Evolutionary conservation across 1,140 invertebrate genomes (phyloP), one percentile per base, ranked within the genome.

Genomic region (Trichomalopsis sarcophagae): DNA sequence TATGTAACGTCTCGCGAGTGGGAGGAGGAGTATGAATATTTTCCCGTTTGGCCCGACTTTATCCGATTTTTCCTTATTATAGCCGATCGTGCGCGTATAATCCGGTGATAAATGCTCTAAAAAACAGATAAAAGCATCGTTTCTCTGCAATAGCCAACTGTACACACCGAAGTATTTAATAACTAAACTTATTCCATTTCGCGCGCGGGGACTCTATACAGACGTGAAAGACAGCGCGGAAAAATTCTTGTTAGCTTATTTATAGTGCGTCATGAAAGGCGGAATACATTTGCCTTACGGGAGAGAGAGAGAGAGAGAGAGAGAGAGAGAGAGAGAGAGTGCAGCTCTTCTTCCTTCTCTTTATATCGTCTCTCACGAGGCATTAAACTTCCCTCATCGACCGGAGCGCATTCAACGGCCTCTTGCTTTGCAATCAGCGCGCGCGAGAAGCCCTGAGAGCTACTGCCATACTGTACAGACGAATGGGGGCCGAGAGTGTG

Each of bases 161-260:
- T 40, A 36, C 33, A 27, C 23, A 11, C 9, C 74, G 47, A 21
- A 47, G 21, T 89, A 88, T 89, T 91, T 90, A 90, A 91, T 89
- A 91, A 91, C 81, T 83, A 90, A 91, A 91, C 89, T 91, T 91
- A 88, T 91, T 89, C 89, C 87, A 90, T 90, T 90, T 89, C 87
- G 36, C 47, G 23, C 0, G 5, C 30, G 23, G 0, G 5, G 10
- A 9, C 17, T 55, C 4, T 2, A 74, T 27, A 36, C 50, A 79
- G 36, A 2, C 9, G 50, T 66, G 33, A 30, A 27, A 77, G 21
- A 7, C 7, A 44, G 3, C 44, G 9, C 40, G 62, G 30, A 73
- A 81, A 81, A 81, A 73, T 73, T 50, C 40, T 55, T n/a, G 21
- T 3, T 7, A 73, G 69, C 21, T 81, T 73, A 27, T 89, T 88